Base-by-base conservation (phyloP, 2,113 vertebrate genomes). In the Calidris pugnax region DNA sequence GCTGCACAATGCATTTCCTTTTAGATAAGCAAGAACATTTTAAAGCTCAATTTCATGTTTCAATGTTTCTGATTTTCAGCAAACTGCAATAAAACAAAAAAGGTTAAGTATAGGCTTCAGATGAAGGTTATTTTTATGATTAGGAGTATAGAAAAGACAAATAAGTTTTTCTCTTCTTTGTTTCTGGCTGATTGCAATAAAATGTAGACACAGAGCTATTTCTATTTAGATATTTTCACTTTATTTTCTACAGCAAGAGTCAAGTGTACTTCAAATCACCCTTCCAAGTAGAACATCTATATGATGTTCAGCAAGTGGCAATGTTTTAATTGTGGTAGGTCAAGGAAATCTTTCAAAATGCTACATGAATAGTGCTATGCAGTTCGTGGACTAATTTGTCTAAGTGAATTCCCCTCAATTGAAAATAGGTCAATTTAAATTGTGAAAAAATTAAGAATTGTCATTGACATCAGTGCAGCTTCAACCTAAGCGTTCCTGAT, bases 31-130 rank as follows among this genome's bases (percentile, higher is more conserved):
- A 75, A 35, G 71, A 86, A 79, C 2, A 7, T 63, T 75, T 96
- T 76, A 32, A 56, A 87, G 39, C 56, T 86, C 47, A 13, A 30
- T 45, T 89, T 84, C 53, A 15, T 66, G 26, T 73, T 87, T 87
- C 69, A 35, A 16, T n/a, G 74, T 89, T 84, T 95, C 68, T 62
- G 71, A 56, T 55, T 87, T 82, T 56, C 85, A 95, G 84, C 50
- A 50, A 83, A 94, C 90, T 67, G 62, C 60, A 76, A 22, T 55
- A 91, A 59, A 79, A 85, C 17, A 20, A 33, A 88, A 90, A 90
- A 95, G 86, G 86, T 95, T 92, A 97, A 90, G 80, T 77, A 37
- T 43, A 71, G n/a, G 27, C 59, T 83, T 85, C 75, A 94, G 67
- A 93, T 37, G 60, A 82, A 84, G 51, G 56, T n/a, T 63, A 28